Evolutionary conservation across 2,888 invertebrate species (phyloP), one percentile per base, ranked within the genome.

Genomic region (Periphyllus acericola): DNA sequence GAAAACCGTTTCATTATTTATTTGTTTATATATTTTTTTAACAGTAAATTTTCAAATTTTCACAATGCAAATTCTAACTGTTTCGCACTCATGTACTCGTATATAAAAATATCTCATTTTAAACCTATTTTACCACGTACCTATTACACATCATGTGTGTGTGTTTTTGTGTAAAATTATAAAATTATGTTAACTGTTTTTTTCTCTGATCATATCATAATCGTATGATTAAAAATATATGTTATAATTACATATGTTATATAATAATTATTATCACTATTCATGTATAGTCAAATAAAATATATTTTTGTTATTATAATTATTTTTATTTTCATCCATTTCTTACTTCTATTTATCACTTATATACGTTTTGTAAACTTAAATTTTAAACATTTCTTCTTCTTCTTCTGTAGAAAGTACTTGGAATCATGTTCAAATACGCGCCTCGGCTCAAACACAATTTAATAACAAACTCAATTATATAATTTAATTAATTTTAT

Each of bases 401-500:
- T 46, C 46, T 46, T 1, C 36, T 60, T 40, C 55, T 66, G 29
- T 60, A 19, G 34, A 25, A 83, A 83, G 55, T 83, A 74, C 74
- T 55, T 19, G 60, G 34, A 83, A 75, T 60, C 75, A 14, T 14
- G 74, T 75, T 80, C 2, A n/a, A 14, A 66, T 52, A 72, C 34
- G 46, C 68, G 8, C 55, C 36, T 75, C 29, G 29, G 34, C 40
- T 29, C 14, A 14, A 21, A 83, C 29, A 8, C 36, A 83, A n/a
- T 74, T 75, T 19, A 55, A 29, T 34, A 55, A 68, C 34, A 60
- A 75, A 83, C 60, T 66, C 40, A 74, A 83, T 83, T 74, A 74
- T 19, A 74, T 74, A 55, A 83, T 83, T 60, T 75, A 83, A 75
- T 83, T 75, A 83, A 83, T 83, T 75, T 75, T 75, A 60, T 83